phyloP scores from a whole-genome alignment of 2,113 vertebrate species.

The Trichomycterus rosablanca region DNA sequence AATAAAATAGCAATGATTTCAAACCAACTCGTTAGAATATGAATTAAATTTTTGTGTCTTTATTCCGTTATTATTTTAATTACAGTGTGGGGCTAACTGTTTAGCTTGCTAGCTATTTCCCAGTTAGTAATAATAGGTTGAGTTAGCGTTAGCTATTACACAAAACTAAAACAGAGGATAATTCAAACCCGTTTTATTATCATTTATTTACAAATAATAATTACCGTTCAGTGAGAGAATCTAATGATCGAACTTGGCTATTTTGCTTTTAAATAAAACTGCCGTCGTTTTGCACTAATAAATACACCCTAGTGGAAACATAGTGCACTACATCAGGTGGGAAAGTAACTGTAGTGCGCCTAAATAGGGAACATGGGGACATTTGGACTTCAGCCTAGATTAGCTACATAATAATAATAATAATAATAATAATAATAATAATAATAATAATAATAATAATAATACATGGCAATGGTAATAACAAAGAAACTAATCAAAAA shows the following conservation, averaged over 20 bases:
- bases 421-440: no score
- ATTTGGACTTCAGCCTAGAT: not conserved
- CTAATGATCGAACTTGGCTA: no score
- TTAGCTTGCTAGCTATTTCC: conserved; percentile 13
- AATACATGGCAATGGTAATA: no score
- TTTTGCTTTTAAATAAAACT: not conserved
- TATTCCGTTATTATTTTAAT: not conserved
- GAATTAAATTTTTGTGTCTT: not conserved
- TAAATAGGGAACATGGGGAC: no score
- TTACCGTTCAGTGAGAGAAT: no score
- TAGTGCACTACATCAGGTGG: no score
- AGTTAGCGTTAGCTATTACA: conserved; percentile 2
- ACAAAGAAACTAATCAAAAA: no score
- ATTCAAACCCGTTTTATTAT: no score
- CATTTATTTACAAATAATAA: not conserved
- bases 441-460: no score
- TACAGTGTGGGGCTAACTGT: not conserved
- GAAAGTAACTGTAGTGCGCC: not conserved
- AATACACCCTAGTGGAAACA: not conserved
- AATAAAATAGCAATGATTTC: not conserved
- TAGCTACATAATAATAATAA: not conserved
- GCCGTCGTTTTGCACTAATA: not conserved
- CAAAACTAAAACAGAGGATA: not conserved
- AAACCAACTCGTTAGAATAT: not conserved
- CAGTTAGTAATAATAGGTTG: not conserved